Evolutionary conservation across 2,113 vertebrate species (phyloP), one percentile per base, ranked within the genome.

Genomic region (Thunnus thynnus): DNA sequence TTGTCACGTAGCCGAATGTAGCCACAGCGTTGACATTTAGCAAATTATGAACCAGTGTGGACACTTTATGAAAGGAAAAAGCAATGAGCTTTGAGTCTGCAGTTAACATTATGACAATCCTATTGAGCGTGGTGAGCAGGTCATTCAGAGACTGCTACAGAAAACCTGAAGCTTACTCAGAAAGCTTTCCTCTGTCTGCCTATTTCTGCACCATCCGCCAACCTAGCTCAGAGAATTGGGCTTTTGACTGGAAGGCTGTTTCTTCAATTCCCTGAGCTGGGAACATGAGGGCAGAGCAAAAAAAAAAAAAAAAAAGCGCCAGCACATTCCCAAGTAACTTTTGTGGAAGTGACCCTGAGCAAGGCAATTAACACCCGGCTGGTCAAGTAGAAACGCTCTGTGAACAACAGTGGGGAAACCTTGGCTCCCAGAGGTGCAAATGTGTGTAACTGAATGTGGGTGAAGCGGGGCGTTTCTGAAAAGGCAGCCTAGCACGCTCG

Each of bases 361-460:
- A 47, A 84, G 68, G 86, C 80, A 89, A 91, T 93, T 92, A 93
- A 93, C 93, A 90, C 90, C 81, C 46, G 51, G 77, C 86, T 58
- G 85, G 80, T 84, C 84, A 67, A 82, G 80, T 68, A 75, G 82
- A 82, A 90, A 72, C n/a, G 65, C 79, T 88, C 50, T 18, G 69
- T 66, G 85, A 84, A 83, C 74, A 79, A 76, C 73, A 61, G 80
- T 10, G 62, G 81, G 82, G 58, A 64, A 81, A 89, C 74, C 56
- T 76, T 58, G 75, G 78, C 78, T 74, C 78, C 72, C 82, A 55
- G 81, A 85, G 88, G 87, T 82, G 90, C 27, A 62, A 91, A 90
- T 55, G 66, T 55, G 84, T 80, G 76, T 36, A 76, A 82, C 55
- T 54, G 74, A 68, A 88, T 71, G 86, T 71, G 79, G 54, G 78